Evolutionary conservation across 2,888 invertebrate species (phyloP), one percentile per base, ranked within the genome.

Genomic region (Eupithecia centaureata): DNA sequence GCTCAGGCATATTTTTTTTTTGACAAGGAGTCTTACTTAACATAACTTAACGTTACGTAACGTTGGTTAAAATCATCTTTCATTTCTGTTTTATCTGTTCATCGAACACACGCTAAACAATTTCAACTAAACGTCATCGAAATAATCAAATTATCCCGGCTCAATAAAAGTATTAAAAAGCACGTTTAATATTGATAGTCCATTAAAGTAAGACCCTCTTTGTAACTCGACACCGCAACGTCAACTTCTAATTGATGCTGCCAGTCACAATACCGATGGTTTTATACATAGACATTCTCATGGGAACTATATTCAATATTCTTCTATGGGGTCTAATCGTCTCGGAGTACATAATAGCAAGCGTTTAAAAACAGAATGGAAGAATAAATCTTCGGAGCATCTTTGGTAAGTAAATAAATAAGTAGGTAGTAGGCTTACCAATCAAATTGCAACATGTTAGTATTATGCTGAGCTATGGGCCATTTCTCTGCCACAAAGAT

Each of bases 181-280:
- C 79, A 79, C 54, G 61, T 83, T 86, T 86, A 89, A 86, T 90
- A 90, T 89, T 89, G 86, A 90, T 91, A 85, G 86, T 80, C 87
- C 84, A 90, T 91, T 91, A 90, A 83, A 75, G 81, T 85, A 81
- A 84, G 86, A 87, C 81, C 80, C 81, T 81, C 86, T 87, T 91
- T 92, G 92, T 89, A 93, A 93, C 77, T 72, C 76, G 80, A 91
- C 84, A 88, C 92, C 92, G 89, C 85, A 79, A 79, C 84, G 90
- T 90, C 90, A 87, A 87, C 79, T 83, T 84, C 88, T 93, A 93
- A 93, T 93, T 92, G 92, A 91, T 89, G 88, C 90, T 90, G 92
- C 92, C 92, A 93, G 86, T 92, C 90, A 89, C 83, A 83, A 84
- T 82, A 79, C 79, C 68, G 73, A 65, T 62, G 64, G 72, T 72